Conservation (phyloP, 2,797 vertebrate genomes). For the Helarctos malayanus region DNA sequence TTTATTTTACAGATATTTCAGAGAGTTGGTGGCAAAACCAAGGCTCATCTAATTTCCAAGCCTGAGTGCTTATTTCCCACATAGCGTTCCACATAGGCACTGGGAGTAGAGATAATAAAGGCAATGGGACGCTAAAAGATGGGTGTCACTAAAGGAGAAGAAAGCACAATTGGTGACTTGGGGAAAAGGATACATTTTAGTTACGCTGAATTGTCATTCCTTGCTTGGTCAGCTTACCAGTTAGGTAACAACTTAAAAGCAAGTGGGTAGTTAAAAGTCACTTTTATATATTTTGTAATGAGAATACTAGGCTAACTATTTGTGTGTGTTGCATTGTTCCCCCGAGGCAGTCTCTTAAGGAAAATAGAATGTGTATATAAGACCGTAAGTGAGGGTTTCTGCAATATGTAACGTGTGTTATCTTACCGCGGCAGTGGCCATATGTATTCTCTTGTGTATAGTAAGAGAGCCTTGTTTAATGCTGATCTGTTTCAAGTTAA, state of each 20-base stretch:
- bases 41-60: not conserved
- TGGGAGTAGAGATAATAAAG: not conserved
- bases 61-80: not conserved
- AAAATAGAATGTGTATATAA: not conserved
- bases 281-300: not conserved
- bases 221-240: not conserved
- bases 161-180: not conserved
- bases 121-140: not conserved
- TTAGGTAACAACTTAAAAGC: not conserved
- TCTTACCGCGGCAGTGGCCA: not conserved
- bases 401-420: not conserved
- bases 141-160: not conserved
- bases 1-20: conserved; percentile 6
- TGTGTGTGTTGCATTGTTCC: not conserved
- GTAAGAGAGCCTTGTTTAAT: not conserved
- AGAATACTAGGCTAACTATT: not conserved
- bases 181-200: not conserved
- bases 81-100: too few relatives aligned
- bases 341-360: not conserved
- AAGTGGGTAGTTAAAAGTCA: not conserved
- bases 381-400: not conserved
- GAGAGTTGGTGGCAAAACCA: not conserved
- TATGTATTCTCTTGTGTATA: not conserved
- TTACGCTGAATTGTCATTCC: not conserved
- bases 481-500: conserved; percentile 22